Evolutionary conservation across 1,140 invertebrate genomes (phyloP).

Genomic region (Mylabris phalerata): DNA sequence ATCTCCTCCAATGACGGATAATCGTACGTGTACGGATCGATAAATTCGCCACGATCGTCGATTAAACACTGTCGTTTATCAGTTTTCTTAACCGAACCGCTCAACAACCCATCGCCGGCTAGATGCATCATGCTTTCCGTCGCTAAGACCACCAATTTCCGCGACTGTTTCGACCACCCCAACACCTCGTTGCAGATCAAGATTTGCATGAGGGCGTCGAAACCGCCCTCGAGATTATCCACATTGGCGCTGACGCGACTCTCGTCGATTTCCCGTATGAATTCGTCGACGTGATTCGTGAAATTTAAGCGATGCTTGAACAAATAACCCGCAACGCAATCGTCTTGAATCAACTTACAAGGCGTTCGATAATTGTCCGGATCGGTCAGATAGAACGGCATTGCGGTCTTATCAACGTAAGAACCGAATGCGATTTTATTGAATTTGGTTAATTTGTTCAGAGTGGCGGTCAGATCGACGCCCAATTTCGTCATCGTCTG

Average conservation of each 20-base stretch:
- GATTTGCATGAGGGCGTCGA: constrained; percentile 57
- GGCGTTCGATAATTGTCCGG: constrained; percentile 27
- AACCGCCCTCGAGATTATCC: constrained; percentile 54
- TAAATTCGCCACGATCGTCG: constrained; percentile 49
- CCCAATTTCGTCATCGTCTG: constrained; percentile 70
- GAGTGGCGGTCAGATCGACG: constrained; percentile 50
- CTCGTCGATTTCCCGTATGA: constrained; percentile 26
- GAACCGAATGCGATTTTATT: constrained; percentile 69
- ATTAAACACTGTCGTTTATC: constrained; percentile 50
- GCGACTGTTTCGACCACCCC: constrained; percentile 39
- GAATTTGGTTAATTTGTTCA: constrained; percentile 60
- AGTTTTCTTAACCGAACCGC: constrained; percentile 26
- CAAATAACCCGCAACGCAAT: constrained; percentile 28
- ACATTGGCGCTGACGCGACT: constrained; percentile 49
- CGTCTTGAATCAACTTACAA: constrained; percentile 14
- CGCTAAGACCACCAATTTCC: constrained; percentile 41
- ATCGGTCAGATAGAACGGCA: constrained; percentile 50
- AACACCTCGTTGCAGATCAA: constrained; percentile 40
- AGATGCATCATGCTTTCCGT: constrained; percentile 43
- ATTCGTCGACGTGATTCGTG: constrained; percentile 26
- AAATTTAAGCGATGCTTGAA: constrained; percentile 37
- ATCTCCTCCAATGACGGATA: constrained; percentile 58
- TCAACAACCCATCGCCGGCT: constrained; percentile 44
- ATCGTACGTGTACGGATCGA: constrained; percentile 48
- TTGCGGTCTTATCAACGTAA: constrained; percentile 40